Percentiles rank a stretch among this genome's conserved stretches.
phyloP scores from a whole-genome alignment of 2,113 vertebrate genomes.

The Anser brachyrhynchus region DNA sequence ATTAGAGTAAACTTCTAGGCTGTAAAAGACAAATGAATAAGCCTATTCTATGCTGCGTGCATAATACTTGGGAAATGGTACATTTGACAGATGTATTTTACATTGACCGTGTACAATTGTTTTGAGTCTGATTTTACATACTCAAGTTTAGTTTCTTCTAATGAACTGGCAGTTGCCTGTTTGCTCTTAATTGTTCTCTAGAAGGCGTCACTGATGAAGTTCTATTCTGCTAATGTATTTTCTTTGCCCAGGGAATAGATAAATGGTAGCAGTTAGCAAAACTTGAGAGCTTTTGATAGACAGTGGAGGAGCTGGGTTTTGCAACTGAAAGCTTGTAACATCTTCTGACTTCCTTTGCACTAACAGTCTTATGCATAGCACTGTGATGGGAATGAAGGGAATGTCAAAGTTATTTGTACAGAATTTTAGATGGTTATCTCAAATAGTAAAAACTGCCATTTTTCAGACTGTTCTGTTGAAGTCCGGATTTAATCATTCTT shows the following conservation, averaged over 20 bases:
- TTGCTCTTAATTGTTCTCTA: neutral
- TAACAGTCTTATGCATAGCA: neutral
- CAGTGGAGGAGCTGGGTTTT: neutral
- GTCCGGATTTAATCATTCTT: neutral
- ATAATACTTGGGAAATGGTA: neutral
- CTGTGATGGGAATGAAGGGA: neutral
- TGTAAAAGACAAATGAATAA: neutral
- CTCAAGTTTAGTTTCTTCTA: neutral
- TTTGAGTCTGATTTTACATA: neutral
- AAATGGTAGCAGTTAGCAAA: neutral
- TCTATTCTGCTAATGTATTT: neutral
- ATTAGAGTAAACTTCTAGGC: neutral
- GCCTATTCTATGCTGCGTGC: neutral
- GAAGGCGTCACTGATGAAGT: neutral
- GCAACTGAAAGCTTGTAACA: neutral
- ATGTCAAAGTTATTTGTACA: neutral
- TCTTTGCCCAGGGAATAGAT: neutral
- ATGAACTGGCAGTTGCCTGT: neutral
- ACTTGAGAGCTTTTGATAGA: neutral
- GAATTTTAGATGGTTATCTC: neutral
- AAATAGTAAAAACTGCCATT: neutral
- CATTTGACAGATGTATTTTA: neutral
- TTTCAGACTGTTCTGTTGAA: neutral
- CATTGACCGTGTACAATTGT: neutral
- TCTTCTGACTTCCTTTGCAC: neutral